Evolutionary conservation across 2,888 invertebrate genomes (phyloP).

Genomic region (Acronicta aceris): DNA sequence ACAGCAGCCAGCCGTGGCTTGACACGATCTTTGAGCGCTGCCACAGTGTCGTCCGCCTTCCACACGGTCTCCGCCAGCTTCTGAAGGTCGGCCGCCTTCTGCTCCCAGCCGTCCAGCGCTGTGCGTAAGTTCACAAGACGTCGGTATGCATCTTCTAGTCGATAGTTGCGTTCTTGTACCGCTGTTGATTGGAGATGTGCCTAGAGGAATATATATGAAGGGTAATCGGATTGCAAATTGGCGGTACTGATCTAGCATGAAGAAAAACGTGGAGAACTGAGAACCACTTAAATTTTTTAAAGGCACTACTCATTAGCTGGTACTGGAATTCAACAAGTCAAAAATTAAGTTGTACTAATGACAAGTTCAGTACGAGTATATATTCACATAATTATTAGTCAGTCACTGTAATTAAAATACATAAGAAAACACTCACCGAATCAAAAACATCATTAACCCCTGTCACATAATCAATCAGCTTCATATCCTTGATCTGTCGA

Average conservation of each 20-base stretch:
- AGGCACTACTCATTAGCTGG: too few species aligned
- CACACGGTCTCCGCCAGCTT: conserved; percentile 83
- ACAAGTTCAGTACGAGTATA: too few species aligned
- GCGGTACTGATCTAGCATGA: too few species aligned
- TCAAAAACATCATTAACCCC: conserved; percentile 81
- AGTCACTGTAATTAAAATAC: background rate
- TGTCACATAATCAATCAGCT: conserved; percentile 76
- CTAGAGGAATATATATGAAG: conserved; percentile 58
- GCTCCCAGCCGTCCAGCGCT: conserved; percentile 74
- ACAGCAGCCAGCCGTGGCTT: conserved; percentile 71
- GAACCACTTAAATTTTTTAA: too few species aligned
- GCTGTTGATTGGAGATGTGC: conserved; percentile 82
- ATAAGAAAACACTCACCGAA: conserved; percentile 66
- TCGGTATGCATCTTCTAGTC: conserved; percentile 70
- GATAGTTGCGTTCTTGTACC: conserved; percentile 79
- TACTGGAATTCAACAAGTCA: too few species aligned
- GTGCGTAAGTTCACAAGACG: conserved; percentile 67
- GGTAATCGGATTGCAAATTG: too few species aligned
- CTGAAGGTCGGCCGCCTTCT: conserved; percentile 81
- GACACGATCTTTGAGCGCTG: conserved; percentile 83
- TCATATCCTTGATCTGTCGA: conserved; percentile 77
- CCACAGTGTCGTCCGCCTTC: conserved; percentile 83
- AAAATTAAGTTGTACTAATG: too few species aligned
- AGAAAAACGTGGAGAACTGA: too few species aligned
- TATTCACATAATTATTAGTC: too few species aligned